phyloP scores from a whole-genome alignment of 2,113 vertebrate genomes.

The Pygoscelis antarcticus region DNA sequence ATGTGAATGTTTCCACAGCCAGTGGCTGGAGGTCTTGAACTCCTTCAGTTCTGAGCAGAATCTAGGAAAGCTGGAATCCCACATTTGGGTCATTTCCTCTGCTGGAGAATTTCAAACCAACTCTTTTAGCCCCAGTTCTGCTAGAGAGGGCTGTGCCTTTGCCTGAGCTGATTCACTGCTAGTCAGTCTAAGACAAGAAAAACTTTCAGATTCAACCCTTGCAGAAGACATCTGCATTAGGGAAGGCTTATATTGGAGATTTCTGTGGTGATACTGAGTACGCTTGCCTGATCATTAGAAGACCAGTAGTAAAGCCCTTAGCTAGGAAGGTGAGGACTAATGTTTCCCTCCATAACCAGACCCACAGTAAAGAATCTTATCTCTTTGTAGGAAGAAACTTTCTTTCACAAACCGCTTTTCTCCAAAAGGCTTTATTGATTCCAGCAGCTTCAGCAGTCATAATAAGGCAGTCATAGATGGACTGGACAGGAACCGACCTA shows the following conservation, averaged over 20 bases:
- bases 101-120: neutral
- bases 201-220: neutral
- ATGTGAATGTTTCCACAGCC: neutral
- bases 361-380: neutral
- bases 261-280: neutral
- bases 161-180: neutral
- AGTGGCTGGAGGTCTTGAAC: neutral
- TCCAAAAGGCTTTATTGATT: neutral
- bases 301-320: neutral
- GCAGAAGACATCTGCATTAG: neutral
- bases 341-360: neutral
- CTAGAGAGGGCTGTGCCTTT: neutral
- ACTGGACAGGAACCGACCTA: fast-evolving
- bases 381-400: neutral
- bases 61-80: neutral
- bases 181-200: neutral
- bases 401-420: neutral
- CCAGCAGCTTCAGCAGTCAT: neutral
- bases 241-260: neutral
- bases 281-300: neutral
- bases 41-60: neutral
- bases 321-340: neutral
- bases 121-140: neutral
- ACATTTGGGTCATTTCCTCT: neutral
- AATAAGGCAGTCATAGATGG: neutral